Evolutionary conservation across 2,888 invertebrate genomes (phyloP), one percentile per base, ranked within the genome.

Genomic region (Labia minor): DNA sequence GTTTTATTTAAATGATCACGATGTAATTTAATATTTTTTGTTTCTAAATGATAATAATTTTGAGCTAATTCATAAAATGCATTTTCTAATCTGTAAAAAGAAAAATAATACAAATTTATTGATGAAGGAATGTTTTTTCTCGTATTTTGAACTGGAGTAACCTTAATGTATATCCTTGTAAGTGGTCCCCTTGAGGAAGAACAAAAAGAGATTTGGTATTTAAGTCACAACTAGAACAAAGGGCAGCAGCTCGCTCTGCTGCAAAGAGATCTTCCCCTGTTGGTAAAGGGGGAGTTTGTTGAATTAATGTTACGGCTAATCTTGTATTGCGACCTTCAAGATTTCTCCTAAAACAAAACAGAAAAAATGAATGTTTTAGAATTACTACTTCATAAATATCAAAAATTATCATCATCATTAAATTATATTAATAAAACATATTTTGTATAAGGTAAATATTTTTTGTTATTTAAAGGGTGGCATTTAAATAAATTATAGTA

Each of bases 41-140:
- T 87, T 80, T 94, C 92, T 71, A 89, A 87, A 71, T 92, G 90
- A 76, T 98, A 99, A 78, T 95, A 97, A 71, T 85, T 88, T 76
- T 93, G 93, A 0, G 95, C 89, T 73, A 96, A 84, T 76, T 99
- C 97, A 76, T 91, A 88, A 75, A 98, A 94, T 0, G 95, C 95
- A 74, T 88, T 92, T 77, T 98, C 97, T 70, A 98, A 79, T 72
- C 95, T 89, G 68, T 83, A 67, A 62, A 65, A 37, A 61, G 10
- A 65, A 19, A 63, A 21, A n/a, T 19, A 21, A 4, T 1, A 61
- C n/a, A 20, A 61, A 66, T n/a, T 64, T 61, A 20, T 21, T n/a
- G n/a, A n/a, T n/a, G n/a, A n/a, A n/a, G n/a, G n/a, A 21, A 18
- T 65, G 61, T 21, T 26, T 49, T 64, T 19, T 67, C 19, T 10